Base-by-base conservation (phyloP, 2,113 vertebrate genomes). In the Synchiropus splendidus region DNA sequence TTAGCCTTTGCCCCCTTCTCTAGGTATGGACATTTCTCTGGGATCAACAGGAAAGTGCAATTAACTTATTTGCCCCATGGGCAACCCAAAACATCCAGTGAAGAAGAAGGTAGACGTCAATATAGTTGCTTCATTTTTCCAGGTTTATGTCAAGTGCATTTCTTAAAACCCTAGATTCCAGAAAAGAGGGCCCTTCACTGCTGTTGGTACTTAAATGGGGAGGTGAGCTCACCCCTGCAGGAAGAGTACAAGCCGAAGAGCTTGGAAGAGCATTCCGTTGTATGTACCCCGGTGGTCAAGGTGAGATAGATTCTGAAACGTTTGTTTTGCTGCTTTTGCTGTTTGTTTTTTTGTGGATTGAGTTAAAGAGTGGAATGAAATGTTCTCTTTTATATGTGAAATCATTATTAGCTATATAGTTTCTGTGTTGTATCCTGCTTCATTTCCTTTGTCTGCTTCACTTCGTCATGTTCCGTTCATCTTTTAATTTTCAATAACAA, bases 21-120 rank as follows among this genome's bases (percentile, higher is more conserved):
- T 35, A 99, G 95, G 95, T 99, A 98, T 6, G 95, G 95, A 2
- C 95, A 99, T 77, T 99, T 99, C 78, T 99, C 95, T 37, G 95
- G 95, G 49, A 99, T 99, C 75, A 99, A 99, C 74, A 87, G 95
- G 52, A 99, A 99, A 60, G 95, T 99, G 39, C 95, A 99, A 61
- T 63, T 99, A 40, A 99, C 92, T 5, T 98, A 98, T 54, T 80
- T 96, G 70, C 90, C 95, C 52, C 87, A 90, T 36, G 94, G 94
- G 53, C 91, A 88, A 51, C 89, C 89, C 33, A 97, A 95, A 71
- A 83, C 88, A 44, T 89, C 91, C 1, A 95, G 88, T 56, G 94
- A 97, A 58, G 90, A 92, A 5, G 94, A 94, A 88, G 95, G 94
- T 95, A 81, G 3, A 37, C 18, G 6, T 11, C 6, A n/a, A 2